Conservation (phyloP, 2,888 invertebrate species). For the Drosophila kokeensis region DNA sequence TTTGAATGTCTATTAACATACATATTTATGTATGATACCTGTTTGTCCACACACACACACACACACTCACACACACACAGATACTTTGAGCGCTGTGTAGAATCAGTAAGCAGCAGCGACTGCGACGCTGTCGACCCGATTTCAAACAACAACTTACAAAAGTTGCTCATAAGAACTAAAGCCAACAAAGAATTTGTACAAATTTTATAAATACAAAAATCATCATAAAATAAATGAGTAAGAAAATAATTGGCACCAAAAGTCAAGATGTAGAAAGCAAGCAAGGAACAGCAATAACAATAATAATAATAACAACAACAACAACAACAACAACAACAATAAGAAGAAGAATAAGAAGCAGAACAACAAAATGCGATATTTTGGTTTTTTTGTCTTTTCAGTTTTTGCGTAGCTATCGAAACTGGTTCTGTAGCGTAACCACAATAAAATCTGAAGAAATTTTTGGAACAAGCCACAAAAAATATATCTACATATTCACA, state of each 20-base stretch:
- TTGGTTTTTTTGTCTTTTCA: not conserved
- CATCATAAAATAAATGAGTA: conserved; percentile 3
- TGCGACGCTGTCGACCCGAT: conserved; percentile 64
- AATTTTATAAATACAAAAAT: conserved; percentile 9
- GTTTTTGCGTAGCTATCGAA: conserved; percentile 52
- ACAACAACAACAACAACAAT: conserved; percentile 1
- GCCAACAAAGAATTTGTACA: conserved; percentile 15
- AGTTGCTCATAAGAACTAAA: conserved; percentile 36
- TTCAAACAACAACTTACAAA: conserved; percentile 51
- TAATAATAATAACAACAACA: conserved; percentile 9
- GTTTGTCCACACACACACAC: conserved; percentile 41
- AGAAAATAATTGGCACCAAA: conserved; percentile 8
- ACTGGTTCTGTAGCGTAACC: conserved; percentile 42
- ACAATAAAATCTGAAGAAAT: conserved; percentile 29
- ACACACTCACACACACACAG: conserved; percentile 7
- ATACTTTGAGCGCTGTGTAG: conserved; percentile 49
- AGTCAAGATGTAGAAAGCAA: conserved; percentile 26
- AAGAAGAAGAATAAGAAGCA: not conserved
- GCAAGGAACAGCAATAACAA: conserved; percentile 16
- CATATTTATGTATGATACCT: conserved; percentile 48
- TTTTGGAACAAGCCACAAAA: conserved; percentile 27
- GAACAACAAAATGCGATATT: not conserved
- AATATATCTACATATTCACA: not conserved
- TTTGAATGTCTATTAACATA: conserved; percentile 31
- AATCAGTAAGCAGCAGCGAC: conserved; percentile 69